These are phyloP conservation scores for Muntiacus reevesi DNA, from an alignment of 2,113 vertebrate genomes.

Conservation along the genomic window DNA sequence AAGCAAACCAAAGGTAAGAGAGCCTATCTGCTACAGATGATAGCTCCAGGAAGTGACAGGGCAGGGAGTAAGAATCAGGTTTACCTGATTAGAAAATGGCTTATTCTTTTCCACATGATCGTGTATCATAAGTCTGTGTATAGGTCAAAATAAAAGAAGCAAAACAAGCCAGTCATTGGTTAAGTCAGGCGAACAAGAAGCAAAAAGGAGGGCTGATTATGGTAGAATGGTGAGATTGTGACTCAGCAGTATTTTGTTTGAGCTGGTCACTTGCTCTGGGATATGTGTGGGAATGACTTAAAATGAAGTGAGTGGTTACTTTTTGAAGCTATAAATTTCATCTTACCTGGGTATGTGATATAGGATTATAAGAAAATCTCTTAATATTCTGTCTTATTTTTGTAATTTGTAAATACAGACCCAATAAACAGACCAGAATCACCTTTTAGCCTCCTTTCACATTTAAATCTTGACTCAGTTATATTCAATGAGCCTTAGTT, in stretches of 20 bases:
- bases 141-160: neutral
- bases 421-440: neutral
- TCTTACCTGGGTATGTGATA: neutral
- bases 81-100: neutral
- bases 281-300: neutral
- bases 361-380: neutral
- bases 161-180: neutral
- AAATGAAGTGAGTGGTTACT: neutral
- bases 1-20: neutral
- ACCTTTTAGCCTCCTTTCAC: neutral
- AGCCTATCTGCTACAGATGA: neutral
- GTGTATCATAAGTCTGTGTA: neutral
- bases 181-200: neutral
- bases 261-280: neutral
- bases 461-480: neutral
- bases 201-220: rapidly evolving
- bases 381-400: neutral
- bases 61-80: neutral
- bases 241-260: neutral
- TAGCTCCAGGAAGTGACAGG: neutral
- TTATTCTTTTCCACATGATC: neutral
- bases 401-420: neutral
- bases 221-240: neutral
- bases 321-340: conserved; percentile 19
- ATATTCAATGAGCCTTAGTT: neutral